phyloP scores from a whole-genome alignment of 2,888 invertebrate genomes.

The Stenichneumon culpator region DNA sequence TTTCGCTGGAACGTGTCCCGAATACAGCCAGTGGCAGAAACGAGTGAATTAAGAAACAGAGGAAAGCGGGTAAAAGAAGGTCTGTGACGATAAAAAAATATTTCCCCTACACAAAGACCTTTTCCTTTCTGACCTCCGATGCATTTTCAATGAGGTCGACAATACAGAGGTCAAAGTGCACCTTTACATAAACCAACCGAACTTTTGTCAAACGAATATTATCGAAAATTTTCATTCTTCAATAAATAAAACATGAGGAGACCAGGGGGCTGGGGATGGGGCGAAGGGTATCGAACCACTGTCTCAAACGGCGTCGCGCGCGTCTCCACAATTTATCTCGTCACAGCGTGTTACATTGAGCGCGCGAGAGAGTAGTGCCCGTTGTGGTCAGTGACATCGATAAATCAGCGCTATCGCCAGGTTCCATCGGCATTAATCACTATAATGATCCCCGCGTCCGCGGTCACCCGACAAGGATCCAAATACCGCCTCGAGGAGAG shows the following conservation, averaged over 20 bases:
- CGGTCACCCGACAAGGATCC: constrained; percentile 78
- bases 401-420: constrained; percentile 83
- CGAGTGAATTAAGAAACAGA: no score
- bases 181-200: not conserved
- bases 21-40: no score
- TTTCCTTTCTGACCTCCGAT: no score
- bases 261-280: not conserved
- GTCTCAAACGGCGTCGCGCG: constrained; percentile 20
- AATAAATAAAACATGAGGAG: constrained; percentile 28
- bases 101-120: no score
- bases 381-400: constrained; percentile 82
- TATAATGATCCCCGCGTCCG: constrained; percentile 82
- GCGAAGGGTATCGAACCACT: constrained; percentile 16
- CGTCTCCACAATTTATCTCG: constrained; percentile 51
- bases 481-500: constrained; percentile 75
- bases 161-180: not conserved
- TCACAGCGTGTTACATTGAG: constrained; percentile 22
- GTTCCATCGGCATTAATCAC: constrained; percentile 84
- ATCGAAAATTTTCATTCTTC: not conserved
- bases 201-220: not conserved
- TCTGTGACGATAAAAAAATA: no score
- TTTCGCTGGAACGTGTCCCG: no score
- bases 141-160: no score
- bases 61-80: no score
- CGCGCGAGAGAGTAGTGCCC: constrained; percentile 37